Evolutionary conservation across 2,797 vertebrate species (phyloP).

Genomic region (Buceros bicornis): DNA sequence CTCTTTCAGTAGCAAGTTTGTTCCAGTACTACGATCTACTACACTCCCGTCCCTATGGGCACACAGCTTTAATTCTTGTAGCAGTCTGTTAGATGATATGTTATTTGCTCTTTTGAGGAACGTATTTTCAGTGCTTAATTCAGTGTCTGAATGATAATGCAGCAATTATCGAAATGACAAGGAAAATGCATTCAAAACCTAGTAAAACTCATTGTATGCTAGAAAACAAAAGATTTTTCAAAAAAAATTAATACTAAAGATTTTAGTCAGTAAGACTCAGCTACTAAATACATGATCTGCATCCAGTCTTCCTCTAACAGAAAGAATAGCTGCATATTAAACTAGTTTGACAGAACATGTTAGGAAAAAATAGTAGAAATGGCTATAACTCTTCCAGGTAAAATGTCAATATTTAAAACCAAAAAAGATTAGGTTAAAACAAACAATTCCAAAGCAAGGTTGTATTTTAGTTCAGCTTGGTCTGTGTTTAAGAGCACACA

Average conservation of each 20-base stretch:
- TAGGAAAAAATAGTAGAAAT: neutral
- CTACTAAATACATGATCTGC: neutral
- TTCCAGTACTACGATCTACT: neutral
- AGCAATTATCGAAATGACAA: neutral
- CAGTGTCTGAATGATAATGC: neutral
- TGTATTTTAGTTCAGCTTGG: neutral
- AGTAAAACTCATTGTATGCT: neutral
- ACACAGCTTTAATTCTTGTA: neutral
- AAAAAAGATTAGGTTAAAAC: neutral
- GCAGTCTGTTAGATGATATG: neutral
- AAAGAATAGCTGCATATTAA: neutral
- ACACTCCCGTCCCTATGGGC: neutral
- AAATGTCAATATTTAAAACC: neutral
- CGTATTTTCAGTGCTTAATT: neutral
- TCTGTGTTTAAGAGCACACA: neutral
- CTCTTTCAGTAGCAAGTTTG: neutral
- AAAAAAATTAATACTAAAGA: neutral
- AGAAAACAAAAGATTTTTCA: neutral
- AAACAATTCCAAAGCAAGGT: neutral
- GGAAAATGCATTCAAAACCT: neutral
- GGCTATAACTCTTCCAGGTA: neutral
- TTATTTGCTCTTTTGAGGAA: neutral
- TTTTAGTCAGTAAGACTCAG: neutral
- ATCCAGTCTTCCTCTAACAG: neutral
- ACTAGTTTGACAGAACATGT: neutral